Evolutionary conservation across 2,888 invertebrate genomes (phyloP), one percentile per base, ranked within the genome.

Genomic region (Petrolisthes manimaculis): DNA sequence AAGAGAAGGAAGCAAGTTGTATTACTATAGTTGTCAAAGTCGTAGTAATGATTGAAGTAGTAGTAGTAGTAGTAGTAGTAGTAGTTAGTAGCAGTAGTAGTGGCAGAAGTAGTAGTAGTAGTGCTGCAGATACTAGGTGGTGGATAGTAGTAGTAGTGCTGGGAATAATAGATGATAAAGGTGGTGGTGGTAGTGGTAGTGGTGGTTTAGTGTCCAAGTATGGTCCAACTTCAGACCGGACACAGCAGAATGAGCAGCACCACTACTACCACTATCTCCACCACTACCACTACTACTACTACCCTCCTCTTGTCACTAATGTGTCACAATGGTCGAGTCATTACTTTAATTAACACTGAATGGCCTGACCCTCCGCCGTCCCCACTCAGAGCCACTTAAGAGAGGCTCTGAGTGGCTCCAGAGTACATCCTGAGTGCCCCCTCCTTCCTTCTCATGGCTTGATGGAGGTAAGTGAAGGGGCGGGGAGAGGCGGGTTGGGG

Each of bases 371-470:
- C 83, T 37, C 71, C 51, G 71, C 51, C 71, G 12, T 54, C n/a
- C n/a, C 71, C 71, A 83, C 83, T 83, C 83, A 71, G 54, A 18
- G 71, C 53, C 69, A 5, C 83, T 83, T 12, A 18, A 18, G 37
- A 75, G 75, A 12, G 56, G 56, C 4, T 37, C 21, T 75, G 37
- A 82, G 71, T 69, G 82, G 12, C 55, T 21, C 75, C 24, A 56
- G 54, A 75, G 56, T 54, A 75, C 83, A 83, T 83, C 82, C 82
- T 83, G 83, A 71, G 83, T 71, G 83, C 5, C 8, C 54, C 75
- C 83, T 75, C 55, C 83, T 84, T 84, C 83, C 83, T 75, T 84
- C 83, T 84, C 75, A 56, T 21, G 71, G 24, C 56, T 37, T 56
- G 18, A 9, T 75, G 79, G 24, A 21, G 14, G 6, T 54, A 18